Evolutionary conservation across 2,888 invertebrate genomes (phyloP).

Genomic region (Sclerodermus sp.): DNA sequence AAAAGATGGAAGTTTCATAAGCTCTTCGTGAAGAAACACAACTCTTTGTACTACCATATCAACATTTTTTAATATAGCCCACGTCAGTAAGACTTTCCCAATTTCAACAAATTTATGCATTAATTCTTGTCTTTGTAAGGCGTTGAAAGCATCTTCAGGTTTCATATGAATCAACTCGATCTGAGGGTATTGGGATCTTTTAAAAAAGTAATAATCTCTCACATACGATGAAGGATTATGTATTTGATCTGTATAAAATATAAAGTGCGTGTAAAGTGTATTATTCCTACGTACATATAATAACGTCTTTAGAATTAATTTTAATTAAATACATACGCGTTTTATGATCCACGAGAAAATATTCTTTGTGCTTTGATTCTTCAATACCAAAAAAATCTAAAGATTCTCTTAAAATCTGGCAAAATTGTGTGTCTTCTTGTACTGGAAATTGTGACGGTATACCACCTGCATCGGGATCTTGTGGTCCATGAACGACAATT

Average conservation of each 20-base stretch:
- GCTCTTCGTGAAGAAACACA: constrained; percentile 96
- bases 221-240: constrained; percentile 95
- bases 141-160: constrained; percentile 86
- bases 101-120: constrained; percentile 95
- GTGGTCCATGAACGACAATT: constrained; percentile 93
- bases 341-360: constrained; percentile 97
- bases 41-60: constrained; percentile 97
- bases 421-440: constrained; percentile 96
- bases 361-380: constrained; percentile 83
- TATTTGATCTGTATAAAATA: constrained; percentile 77
- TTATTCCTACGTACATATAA: too few species aligned
- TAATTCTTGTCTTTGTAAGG: constrained; percentile 87
- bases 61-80: constrained; percentile 90
- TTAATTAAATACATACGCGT: constrained; percentile 73
- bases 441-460: constrained; percentile 99
- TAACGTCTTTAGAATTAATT: too few species aligned
- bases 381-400: constrained; percentile 97
- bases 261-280: not conserved
- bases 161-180: constrained; percentile 91
- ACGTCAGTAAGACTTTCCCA: constrained; percentile 89
- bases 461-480: constrained; percentile 85
- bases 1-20: constrained; percentile 97
- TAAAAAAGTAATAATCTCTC: constrained; percentile 80
- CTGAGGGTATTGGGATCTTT: constrained; percentile 97
- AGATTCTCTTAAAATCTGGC: constrained; percentile 91